Evolutionary conservation across 2,113 vertebrate genomes (phyloP), one percentile per base, ranked within the genome.

Genomic region (Mugil cephalus): DNA sequence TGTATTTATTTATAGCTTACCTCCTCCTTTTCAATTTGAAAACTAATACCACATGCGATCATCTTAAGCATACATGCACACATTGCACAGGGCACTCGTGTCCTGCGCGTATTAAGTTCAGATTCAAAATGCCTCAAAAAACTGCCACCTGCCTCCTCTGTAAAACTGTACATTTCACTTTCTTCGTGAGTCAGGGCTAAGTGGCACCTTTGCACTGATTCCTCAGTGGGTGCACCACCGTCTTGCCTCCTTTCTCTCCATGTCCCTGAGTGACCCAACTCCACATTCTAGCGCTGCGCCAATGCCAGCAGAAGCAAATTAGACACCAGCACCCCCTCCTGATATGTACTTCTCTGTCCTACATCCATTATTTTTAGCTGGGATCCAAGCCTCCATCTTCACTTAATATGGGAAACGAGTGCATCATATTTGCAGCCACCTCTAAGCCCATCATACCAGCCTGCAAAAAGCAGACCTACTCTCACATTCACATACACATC

Each of bases 281-380:
- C 61, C 80, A 89, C 85, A 92, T 94, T 94, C 86, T 89, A 69
- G 59, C 66, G 53, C 79, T 43, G 74, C 7, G 12, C 47, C 3
- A 14, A 42, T 86, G 91, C 91, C 93, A 93, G 82, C 76, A 66
- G 65, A 40, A 75, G 88, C 86, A 91, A 93, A 91, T 83, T 67
- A 87, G 91, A 94, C 85, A 91, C 92, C 88, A 39, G 70, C 65
- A 76, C 61, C 80, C 74, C 46, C 80, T 80, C 86, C 78, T 71
- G 73, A 80, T 80, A 80, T 83, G 87, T 77, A 70, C 80, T 81
- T 88, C 83, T 72, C 82, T 71, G 69, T 85, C 86, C 86, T 38
- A 73, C 89, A 78, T 91, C 77, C 78, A 69, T 86, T 94, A 93
- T 94, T 94, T 94, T 93, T 94, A 93, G 93, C 84, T 86, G 77